Percentiles rank a stretch among this genome's conserved stretches.
Conservation (phyloP, 2,797 vertebrate species). For the Karalla daura region DNA sequence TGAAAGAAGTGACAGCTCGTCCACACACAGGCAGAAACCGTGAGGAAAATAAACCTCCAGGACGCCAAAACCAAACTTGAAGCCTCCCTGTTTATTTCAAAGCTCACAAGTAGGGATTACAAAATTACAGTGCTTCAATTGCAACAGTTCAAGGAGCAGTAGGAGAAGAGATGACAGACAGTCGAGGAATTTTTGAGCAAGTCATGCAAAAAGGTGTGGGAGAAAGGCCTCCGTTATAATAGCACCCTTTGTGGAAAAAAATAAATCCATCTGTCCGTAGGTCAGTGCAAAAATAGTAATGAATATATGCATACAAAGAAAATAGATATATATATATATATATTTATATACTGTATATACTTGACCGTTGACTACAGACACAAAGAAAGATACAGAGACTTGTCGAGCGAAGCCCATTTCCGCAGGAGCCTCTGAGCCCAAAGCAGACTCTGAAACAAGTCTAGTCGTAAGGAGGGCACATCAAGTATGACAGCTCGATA, state of each 20-base stretch:
- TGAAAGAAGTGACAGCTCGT: neutral
- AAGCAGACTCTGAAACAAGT: constrained; percentile 69
- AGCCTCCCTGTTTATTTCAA: constrained; percentile 82
- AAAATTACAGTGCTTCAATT: constrained; percentile 86
- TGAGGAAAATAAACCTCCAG: constrained; percentile 41
- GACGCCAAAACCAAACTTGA: constrained; percentile 72
- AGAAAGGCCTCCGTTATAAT: constrained; percentile 86
- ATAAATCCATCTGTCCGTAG: constrained; percentile 82
- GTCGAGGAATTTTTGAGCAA: constrained; percentile 77
- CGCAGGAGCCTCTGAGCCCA: constrained; percentile 66
- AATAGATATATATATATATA: constrained; percentile 81
- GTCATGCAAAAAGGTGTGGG: constrained; percentile 86
- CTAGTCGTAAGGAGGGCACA: constrained; percentile 62
- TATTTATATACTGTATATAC: constrained; percentile 79
- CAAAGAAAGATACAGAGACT: constrained; percentile 72
- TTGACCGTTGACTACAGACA: constrained; percentile 75
- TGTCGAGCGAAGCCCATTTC: constrained; percentile 66
- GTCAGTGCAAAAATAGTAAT: constrained; percentile 87
- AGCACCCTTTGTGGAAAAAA: constrained; percentile 88
- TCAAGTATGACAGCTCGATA: constrained; percentile 62
- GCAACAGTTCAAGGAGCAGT: constrained; percentile 77
- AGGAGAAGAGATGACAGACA: constrained; percentile 74
- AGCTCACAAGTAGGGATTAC: constrained; percentile 83
- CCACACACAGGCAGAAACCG: neutral
- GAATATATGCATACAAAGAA: constrained; percentile 87